phyloP scores from a whole-genome alignment of 2,888 invertebrate genomes.

The Maniola hyperantus region DNA sequence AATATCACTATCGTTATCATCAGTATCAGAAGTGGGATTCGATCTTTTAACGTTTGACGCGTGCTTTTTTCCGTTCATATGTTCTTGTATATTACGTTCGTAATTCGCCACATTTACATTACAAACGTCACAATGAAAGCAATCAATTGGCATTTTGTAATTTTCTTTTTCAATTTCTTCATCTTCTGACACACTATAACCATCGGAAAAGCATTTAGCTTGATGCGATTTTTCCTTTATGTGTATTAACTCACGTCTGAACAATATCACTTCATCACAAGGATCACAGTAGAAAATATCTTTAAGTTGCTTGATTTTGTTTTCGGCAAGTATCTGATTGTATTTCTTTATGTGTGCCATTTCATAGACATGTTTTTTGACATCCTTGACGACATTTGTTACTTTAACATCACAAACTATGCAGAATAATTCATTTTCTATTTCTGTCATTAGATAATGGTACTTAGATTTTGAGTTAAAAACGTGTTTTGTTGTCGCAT shows the following conservation, averaged over 20 bases:
- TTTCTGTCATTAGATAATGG: conserved; percentile 23
- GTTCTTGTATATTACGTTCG: conserved; percentile 16
- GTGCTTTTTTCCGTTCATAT: conserved; percentile 26
- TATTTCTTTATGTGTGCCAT: conserved; percentile 23
- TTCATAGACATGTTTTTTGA: conserved; percentile 19
- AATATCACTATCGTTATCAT: not conserved
- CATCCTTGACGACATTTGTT: not conserved
- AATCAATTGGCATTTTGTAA: not conserved
- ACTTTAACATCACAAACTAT: conserved; percentile 29
- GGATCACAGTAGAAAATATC: conserved; percentile 26
- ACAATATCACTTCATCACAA: conserved; percentile 25
- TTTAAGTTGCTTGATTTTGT: conserved; percentile 9
- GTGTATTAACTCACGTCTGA: conserved; percentile 34
- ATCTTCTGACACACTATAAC: not conserved
- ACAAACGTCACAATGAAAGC: conserved; percentile 29
- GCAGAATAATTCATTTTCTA: conserved; percentile 20
- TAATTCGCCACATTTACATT: conserved; percentile 29
- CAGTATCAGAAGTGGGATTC: not conserved
- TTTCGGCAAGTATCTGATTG: conserved; percentile 16
- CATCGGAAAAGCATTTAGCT: not conserved
- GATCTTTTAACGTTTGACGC: not conserved
- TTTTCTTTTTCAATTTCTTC: not conserved
- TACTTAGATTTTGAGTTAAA: conserved; percentile 23
- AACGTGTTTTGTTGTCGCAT: conserved; percentile 16
- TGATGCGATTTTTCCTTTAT: conserved; percentile 21